Evolutionary conservation across 2,888 invertebrate species (phyloP), one percentile per base, ranked within the genome.

Genomic region (Nomada goodeniana): DNA sequence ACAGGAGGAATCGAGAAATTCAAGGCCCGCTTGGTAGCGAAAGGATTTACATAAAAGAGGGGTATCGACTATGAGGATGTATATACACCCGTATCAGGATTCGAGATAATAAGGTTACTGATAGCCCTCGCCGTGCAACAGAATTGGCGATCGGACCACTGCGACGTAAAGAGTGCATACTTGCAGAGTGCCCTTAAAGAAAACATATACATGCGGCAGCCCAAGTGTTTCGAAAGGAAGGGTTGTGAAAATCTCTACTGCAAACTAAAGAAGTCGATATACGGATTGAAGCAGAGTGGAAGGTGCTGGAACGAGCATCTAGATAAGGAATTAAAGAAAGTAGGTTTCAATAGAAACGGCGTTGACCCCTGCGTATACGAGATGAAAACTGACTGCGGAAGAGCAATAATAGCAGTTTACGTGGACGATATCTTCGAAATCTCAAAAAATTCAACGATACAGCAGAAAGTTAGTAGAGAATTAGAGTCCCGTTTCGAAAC

Each of bases 281-380:
- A 67, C 15, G 55, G 42, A 36, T n/a, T 68, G 15, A 68, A 68
- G n/a, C 68, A 68, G 42, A 55, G 55, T 10, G 53, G 55, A 23
- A 42, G 53, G 15, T 68, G 68, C n/a, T 68, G 55, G 68, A 26
- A 57, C 18, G 23, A 55, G 13, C 42, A 57, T 20, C 10, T 68
- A 0, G 23, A 42, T 13, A 55, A 57, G 44, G 9, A 55, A 42
- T 13, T 68, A 20, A 68, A 57, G 55, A 36, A 68, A 11, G 42
- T 23, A 23, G 68, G 55, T 15, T 57, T 68, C 36, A 57, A 68
- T 2, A 68, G 55, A 57, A 68, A 55, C 7, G 42, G 2, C 2
- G 68, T 44, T 7, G 68, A 68, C 7, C 68, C 44, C 3, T 68
- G 57, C 42, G 15, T 68, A 42, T 55, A 68, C 10, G 44, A 55